Evolutionary conservation across 2,797 vertebrate genomes (phyloP), one percentile per base, ranked within the genome.

Genomic region (Eulemur albifrons): DNA sequence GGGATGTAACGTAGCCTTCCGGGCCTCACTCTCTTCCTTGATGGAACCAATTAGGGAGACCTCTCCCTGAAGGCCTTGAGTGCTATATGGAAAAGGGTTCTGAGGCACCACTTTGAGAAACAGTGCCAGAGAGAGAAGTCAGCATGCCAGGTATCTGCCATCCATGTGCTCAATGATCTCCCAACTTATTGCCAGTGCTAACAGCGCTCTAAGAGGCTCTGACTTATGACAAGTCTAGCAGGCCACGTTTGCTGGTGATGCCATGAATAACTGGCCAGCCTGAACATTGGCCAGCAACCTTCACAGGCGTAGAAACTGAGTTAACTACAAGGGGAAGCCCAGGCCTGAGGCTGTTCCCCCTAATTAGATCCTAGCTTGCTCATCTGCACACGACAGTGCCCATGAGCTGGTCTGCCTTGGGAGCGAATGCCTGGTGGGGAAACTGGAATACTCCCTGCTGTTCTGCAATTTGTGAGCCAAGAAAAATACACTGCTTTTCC

Each of bases 71-170:
- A 61, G 61, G 35, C 17, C 61, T 83, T n/a, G 45, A 43, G 45
- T 54, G n/a, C 57, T 67, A 0, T 25, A 17, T 32, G 59, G 38
- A 52, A 59, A 61, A 79, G 32, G 20, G 61, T 80, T 79, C 43
- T 80, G 63, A 43, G 21, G 52, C 5, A 61, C 32, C 27, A 50
- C 4, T 17, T 35, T 50, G 15, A 43, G 32, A 87, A 82, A 20
- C 7, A 69, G 10, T 54, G 17, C 63, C 69, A 14, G n/a, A 59
- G 12, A 73, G 32, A 69, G 35, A 27, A 85, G 35, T 18, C 57
- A 54, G 18, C 5, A 7, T 9, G 2, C n/a, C 35, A 1, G 5
- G 1, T 14, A 10, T 35, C 73, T 25, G 11, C 18, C 10, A 0
- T 82, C 25, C 40, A 35, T 43, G 4, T 35, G 40, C 63, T 25